A percentile compares a stretch with the other conserved stretches of the same genome.
phyloP scores from a whole-genome alignment of 2,888 invertebrate genomes.

The Pimpla rufipes region DNA sequence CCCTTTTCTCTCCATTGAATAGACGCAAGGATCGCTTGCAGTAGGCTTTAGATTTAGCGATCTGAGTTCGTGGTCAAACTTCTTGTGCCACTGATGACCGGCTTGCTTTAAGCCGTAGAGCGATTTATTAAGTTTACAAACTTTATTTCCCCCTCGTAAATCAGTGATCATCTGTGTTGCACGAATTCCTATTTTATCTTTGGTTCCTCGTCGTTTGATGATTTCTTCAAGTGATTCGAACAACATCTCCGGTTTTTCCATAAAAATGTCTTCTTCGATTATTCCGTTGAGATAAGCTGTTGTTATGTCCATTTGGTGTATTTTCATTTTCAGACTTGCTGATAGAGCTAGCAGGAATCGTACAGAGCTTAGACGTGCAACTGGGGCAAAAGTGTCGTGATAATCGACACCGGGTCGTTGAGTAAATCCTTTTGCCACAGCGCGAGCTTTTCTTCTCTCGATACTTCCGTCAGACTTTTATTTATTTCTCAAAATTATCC shows the following conservation, averaged over 20 bases:
- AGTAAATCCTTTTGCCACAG: slow-evolving; percentile 69
- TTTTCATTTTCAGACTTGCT: too few relatives aligned
- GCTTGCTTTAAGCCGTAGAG: slow-evolving; percentile 69
- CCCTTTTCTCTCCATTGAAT: slow-evolving; percentile 6
- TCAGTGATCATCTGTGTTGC: slow-evolving; percentile 25
- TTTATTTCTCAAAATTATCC: too few relatives aligned
- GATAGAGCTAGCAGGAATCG: too few relatives aligned
- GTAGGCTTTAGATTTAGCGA: slow-evolving; percentile 44
- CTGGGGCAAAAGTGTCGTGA: slow-evolving; percentile 67
- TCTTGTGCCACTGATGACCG: slow-evolving; percentile 49
- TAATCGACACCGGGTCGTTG: too few relatives aligned
- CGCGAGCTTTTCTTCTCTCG: too few relatives aligned
- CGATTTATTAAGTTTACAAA: slow-evolving; percentile 66
- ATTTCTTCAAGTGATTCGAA: slow-evolving; percentile 50
- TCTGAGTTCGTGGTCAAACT: too few relatives aligned
- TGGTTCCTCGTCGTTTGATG: slow-evolving; percentile 5
- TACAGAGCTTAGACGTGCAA: slow-evolving; percentile 62
- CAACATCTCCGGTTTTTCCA: slow-evolving; percentile 62
- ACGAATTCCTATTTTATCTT: neutral
- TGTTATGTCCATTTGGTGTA: slow-evolving; percentile 72
- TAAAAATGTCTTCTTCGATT: slow-evolving; percentile 68
- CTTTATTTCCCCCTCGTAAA: slow-evolving; percentile 54
- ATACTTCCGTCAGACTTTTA: slow-evolving; percentile 64
- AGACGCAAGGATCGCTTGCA: slow-evolving; percentile 55
- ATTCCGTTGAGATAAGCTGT: slow-evolving; percentile 72